These are phyloP conservation scores for Oreohelix idahoensis DNA, from an alignment of 1,140 invertebrate species.

Conservation along the genomic window DNA sequence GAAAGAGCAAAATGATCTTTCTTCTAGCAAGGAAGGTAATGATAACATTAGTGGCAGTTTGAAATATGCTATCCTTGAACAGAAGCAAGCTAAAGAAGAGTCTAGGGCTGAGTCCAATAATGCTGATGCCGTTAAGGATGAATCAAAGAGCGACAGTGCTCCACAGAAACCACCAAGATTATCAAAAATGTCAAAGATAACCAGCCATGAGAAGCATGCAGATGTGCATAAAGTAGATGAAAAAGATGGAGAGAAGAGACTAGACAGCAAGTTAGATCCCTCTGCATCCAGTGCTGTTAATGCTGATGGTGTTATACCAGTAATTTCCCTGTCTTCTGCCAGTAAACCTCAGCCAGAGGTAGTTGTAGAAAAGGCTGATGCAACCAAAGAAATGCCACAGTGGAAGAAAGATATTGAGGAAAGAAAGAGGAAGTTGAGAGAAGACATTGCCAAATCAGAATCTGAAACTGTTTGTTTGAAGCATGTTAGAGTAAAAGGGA, in stretches of 20 bases:
- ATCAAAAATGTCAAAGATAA: not conserved
- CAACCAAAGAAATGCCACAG: conserved; percentile 37
- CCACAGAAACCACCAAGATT: conserved; percentile 9
- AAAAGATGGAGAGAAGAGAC: not conserved
- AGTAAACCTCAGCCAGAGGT: not conserved
- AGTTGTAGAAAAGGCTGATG: not conserved
- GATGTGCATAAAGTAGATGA: not conserved
- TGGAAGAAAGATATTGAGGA: conserved; percentile 53
- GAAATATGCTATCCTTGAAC: not conserved
- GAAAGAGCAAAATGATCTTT: not conserved
- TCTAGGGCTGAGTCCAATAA: not conserved
- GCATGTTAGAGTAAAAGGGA: not conserved
- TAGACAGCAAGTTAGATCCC: not conserved
- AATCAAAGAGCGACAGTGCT: conserved; percentile 3
- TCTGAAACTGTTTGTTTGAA: not conserved
- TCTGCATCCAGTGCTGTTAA: no score
- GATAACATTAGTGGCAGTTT: not conserved
- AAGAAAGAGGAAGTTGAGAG: conserved; percentile 37
- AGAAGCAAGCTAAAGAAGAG: not conserved
- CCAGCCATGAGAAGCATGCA: not conserved
- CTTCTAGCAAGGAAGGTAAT: not conserved
- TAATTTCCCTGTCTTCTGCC: not conserved
- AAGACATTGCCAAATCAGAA: conserved; percentile 31
- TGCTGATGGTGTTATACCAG: not conserved
- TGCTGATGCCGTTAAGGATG: not conserved